Base-by-base conservation (phyloP, 2,888 invertebrate species). In the Lamproptera curius region DNA sequence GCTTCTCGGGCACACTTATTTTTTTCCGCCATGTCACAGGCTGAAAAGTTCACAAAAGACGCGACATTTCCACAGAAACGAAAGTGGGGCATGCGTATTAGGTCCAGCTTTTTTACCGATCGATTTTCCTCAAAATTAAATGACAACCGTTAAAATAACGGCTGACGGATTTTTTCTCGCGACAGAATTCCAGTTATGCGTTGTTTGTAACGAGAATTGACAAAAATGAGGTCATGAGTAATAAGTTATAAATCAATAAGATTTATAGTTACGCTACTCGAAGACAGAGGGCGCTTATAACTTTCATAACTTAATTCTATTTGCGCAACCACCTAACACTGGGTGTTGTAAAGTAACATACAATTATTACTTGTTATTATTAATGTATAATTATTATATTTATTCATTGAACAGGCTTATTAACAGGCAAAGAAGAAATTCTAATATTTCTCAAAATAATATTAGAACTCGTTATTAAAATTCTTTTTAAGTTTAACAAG, bases 71-170 rank as follows among this genome's bases (percentile, higher is more conserved):
- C 72, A 70, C 67, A 68, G 71, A 78, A 78, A 60, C 58, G 65
- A 70, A 84, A 76, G 63, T 83, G 70, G 85, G 81, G 67, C 83
- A 72, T 66, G 74, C 73, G 71, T 75, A 69, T 63, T 69, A 49
- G 54, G 61, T 45, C 54, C 56, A 31, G n/a, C 57, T 56, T 58
- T n/a, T 62, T 66, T 68, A 71, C 64, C 63, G 64, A 73, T 71
- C 61, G 67, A 70, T 76, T 75, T 79, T 76, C 73, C 71, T 64
- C 56, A 66, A 70, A 76, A 63, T 58, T 62, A 53, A 58, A 67
- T 66, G 60, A 71, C 62, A 70, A 61, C 62, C 50, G 51, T 40
- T 42, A 61, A 57, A 53, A 56, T 62, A 46, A 58, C 49, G 48
- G 34, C 39, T 43, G 42, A 37, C 52, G 56, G 58, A 58, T 51